A percentile compares a stretch with the other conserved stretches of the same genome.
phyloP scores from a whole-genome alignment of 1,140 invertebrate species.

The Ruditapes philippinarum region DNA sequence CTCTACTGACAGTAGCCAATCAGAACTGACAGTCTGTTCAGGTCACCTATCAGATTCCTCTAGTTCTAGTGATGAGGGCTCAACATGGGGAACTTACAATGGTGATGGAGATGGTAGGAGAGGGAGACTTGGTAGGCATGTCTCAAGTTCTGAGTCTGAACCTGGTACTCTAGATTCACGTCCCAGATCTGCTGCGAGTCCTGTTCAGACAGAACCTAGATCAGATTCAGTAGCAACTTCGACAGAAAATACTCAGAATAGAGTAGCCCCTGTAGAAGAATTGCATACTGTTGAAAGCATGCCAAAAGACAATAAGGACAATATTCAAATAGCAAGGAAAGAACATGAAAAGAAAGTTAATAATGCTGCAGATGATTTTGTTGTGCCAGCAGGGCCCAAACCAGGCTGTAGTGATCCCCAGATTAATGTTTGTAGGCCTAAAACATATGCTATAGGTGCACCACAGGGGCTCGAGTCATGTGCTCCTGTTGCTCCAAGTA shows the following conservation, averaged over 20 bases:
- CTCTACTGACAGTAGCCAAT: constrained; percentile 61
- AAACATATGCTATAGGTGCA: background rate
- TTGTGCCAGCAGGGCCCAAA: constrained; percentile 32
- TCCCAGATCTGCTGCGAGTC: background rate
- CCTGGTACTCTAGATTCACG: background rate
- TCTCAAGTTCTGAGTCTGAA: constrained; percentile 37
- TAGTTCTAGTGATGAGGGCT: constrained; percentile 46
- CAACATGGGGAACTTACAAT: constrained; percentile 16
- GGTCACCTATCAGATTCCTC: constrained; percentile 52
- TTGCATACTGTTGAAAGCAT: background rate
- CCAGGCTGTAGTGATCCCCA: background rate
- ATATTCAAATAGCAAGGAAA: background rate
- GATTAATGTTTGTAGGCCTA: background rate
- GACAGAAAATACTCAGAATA: background rate
- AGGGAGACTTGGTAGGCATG: constrained; percentile 23
- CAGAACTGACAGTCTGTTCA: constrained; percentile 44
- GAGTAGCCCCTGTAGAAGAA: background rate
- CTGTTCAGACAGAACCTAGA: background rate
- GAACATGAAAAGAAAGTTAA: background rate
- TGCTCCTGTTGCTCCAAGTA: background rate
- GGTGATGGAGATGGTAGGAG: constrained; percentile 39
- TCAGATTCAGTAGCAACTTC: background rate
- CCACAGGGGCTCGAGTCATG: background rate
- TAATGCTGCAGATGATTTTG: constrained; percentile 4
- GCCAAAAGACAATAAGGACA: background rate